Base-by-base conservation (phyloP, 2,113 vertebrate species). In the Carettochelys insculpta region DNA sequence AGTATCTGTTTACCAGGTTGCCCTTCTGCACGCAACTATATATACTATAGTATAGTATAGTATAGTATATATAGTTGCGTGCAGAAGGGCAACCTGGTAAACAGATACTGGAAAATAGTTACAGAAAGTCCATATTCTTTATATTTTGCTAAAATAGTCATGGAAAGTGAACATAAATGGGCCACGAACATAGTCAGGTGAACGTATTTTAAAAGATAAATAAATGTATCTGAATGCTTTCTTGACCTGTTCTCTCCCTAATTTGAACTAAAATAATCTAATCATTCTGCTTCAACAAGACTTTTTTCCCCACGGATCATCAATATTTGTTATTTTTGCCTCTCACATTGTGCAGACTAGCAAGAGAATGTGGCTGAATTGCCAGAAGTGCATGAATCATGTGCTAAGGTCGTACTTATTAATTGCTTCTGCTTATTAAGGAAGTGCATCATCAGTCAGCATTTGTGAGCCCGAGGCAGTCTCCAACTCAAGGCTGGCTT, bases 361-460 rank as follows among this genome's bases (percentile, higher is more conserved):
- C 0, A 3, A 19, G 34, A 52, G 17, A 11, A 5, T 85, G 92
- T 82, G 27, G 85, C 84, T 95, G 80, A 86, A 83, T 81, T 91
- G 61, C 90, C 96, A 89, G 94, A 86, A 83, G 50, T 83, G 78
- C 78, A 96, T 92, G 95, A 96, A 97, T 95, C 83, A 86, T 50
- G 12, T 76, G 81, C 50, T 78, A 81, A 91, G 95, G 93, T 95
- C 86, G 77, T 94, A 85, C 93, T 95, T 96, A 95, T 97, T 94
- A 95, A 91, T 95, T 38, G 85, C 58, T 96, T 85, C 87, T 88
- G 93, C 94, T 96, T 93, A 53, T 92, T 92, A 81, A 84, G 92
- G 93, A 94, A 88, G 94, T 31, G 76, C 43, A 7, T 83, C 92
- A 95, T 97, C 90, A 86, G 96, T 97, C 96, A 96, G 76, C 22